Conservation (phyloP, 2,797 vertebrate genomes). For the Lemur catta region DNA sequence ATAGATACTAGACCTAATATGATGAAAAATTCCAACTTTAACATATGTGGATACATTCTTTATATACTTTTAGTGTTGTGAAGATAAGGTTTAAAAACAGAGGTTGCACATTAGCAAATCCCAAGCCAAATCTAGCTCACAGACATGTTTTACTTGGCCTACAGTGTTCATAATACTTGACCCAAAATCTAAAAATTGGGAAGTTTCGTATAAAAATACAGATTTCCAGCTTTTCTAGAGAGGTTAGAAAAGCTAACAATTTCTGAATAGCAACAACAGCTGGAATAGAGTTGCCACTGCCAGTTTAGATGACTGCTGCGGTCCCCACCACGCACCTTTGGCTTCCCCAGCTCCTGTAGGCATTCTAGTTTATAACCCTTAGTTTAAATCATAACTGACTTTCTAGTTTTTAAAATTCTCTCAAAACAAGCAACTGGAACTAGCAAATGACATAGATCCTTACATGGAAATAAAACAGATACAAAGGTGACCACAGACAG, state of each 20-base stretch:
- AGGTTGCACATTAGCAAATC: not conserved
- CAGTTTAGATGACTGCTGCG: not conserved
- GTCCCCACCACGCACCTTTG: not conserved
- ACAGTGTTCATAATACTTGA: not conserved
- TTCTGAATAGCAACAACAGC: not conserved
- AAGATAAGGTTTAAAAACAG: not conserved
- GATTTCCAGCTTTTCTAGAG: not conserved
- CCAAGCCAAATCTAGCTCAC: not conserved
- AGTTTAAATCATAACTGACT: not conserved
- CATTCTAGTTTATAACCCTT: not conserved
- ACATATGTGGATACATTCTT: not conserved
- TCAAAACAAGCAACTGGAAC: not conserved
- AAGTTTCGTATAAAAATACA: conserved; percentile 5
- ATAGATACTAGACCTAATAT: not conserved
- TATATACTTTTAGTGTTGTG: not conserved
- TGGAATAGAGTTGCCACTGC: not conserved
- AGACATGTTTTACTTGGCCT: not conserved
- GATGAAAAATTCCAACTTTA: not conserved
- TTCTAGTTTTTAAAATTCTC: conserved; percentile 5
- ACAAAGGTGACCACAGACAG: not conserved
- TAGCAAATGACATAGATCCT: not conserved
- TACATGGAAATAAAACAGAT: not conserved
- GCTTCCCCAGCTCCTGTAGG: not conserved
- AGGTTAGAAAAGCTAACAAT: not conserved
- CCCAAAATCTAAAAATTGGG: not conserved